Evolutionary conservation across 1,140 invertebrate species (phyloP), one percentile per base, ranked within the genome.

Genomic region (Scylla paramamosain): DNA sequence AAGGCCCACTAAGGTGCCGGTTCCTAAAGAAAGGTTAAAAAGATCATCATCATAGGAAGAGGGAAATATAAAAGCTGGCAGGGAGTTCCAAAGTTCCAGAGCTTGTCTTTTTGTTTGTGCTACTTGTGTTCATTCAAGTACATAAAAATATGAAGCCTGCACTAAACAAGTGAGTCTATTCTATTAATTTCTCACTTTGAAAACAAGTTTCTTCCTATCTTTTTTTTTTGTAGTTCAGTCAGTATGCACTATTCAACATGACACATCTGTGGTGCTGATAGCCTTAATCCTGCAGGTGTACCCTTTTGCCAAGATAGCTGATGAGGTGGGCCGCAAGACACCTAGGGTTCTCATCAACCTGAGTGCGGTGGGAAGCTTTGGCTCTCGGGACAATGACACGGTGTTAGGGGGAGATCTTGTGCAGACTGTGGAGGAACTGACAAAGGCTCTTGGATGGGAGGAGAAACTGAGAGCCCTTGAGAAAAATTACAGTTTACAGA

Each of bases 281-380:
- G 16, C 52, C 16, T 59, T 20, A 46, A 77, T 67, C 20, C 84
- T 95, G 67, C 95, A 96, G 96, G 96, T 96, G 46, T 96, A 99
- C 95, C 99, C 99, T 0, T 99, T 99, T 97, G 99, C 99, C 20
- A 98, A 98, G 20, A 97, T 99, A 16, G 97, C 98, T 95, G 98
- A 98, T 96, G 98, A 97, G 98, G 98, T 98, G 2, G 97, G 97
- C 1, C 96, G 97, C 0, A 97, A 97, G 96, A 98, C 98, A 97
- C 98, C 99, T 0, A 97, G 99, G 39, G 97, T 99, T 0, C 97
- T 99, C 0, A 99, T 99, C 45, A 99, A 99, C 96, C 97, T 98
- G 32, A 98, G 98, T 97, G 98, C 98, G 96, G 98, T 98, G 45
- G 98, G 98, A 20, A 93, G 77, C 12, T 91, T 96, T 39, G 96